Conservation (phyloP, 2,113 vertebrate species). For the Dryoscopus gambensis region DNA sequence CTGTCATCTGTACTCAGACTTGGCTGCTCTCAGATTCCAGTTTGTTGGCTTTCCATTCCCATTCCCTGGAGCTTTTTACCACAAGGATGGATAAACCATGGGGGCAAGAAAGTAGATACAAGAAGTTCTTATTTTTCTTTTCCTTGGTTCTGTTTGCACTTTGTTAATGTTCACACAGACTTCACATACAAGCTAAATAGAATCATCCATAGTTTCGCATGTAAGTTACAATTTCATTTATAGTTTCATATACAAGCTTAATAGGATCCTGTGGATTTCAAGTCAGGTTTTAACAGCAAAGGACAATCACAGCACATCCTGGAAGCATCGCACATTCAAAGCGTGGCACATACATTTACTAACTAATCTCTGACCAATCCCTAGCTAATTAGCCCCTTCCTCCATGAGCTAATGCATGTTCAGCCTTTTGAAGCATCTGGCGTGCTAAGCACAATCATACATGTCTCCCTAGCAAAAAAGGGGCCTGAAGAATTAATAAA, state of each 20-base stretch:
- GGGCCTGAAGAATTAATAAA: background rate
- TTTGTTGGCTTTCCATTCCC: background rate
- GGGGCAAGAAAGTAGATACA: background rate
- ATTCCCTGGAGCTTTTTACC: background rate
- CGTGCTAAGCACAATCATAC: background rate
- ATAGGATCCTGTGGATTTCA: background rate
- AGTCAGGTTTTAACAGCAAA: fast-evolving
- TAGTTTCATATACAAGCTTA: background rate
- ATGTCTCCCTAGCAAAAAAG: background rate
- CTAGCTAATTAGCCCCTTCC: background rate
- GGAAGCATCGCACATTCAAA: background rate
- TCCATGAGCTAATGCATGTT: background rate
- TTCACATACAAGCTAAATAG: background rate
- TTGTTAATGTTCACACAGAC: background rate
- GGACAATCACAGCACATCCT: background rate
- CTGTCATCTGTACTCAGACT: background rate
- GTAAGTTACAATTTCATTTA: background rate
- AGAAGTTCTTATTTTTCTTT: background rate
- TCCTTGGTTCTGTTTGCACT: background rate
- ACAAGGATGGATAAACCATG: background rate
- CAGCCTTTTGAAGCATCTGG: background rate
- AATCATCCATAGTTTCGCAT: background rate
- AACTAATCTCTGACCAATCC: background rate
- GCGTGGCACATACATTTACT: background rate
- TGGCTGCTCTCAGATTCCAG: background rate